phyloP scores from a whole-genome alignment of 2,888 invertebrate genomes.

The Hartigia nigra region DNA sequence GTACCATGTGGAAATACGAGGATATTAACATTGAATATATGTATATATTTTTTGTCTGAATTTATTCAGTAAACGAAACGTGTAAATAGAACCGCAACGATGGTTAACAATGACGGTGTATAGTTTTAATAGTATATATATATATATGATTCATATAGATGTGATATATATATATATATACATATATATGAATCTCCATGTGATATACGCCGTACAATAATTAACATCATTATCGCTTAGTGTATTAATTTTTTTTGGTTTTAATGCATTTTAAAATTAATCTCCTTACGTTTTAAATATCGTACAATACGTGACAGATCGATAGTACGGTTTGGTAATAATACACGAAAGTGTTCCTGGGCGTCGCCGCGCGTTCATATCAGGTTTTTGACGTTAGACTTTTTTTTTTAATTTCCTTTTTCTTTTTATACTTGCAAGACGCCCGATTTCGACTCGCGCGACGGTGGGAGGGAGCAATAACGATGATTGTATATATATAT shows the following conservation, averaged over 20 bases:
- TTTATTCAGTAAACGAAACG: conserved; percentile 53
- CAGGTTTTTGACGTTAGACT: not conserved
- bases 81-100: conserved; percentile 57
- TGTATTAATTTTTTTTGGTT: conserved; percentile 36
- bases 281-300: conserved; percentile 17
- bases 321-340: not conserved
- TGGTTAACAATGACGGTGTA: conserved; percentile 57
- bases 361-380: not conserved
- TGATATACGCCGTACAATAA: conserved; percentile 33
- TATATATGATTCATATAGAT: conserved; percentile 10
- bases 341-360: not conserved
- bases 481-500: not conserved
- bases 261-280: conserved; percentile 35
- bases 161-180: no score
- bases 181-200: conserved; percentile 7
- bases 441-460: not conserved
- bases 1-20: not conserved
- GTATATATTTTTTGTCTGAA: conserved; percentile 37
- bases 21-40: conserved; percentile 40
- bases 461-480: not conserved
- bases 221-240: conserved; percentile 31
- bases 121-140: conserved; percentile 28
- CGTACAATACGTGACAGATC: conserved; percentile 18
- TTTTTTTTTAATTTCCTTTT: not conserved
- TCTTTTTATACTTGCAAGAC: not conserved